Evolutionary conservation across 64 coral and sea anemone species (phyloP).

Genomic region (Platygyra sinensis): DNA sequence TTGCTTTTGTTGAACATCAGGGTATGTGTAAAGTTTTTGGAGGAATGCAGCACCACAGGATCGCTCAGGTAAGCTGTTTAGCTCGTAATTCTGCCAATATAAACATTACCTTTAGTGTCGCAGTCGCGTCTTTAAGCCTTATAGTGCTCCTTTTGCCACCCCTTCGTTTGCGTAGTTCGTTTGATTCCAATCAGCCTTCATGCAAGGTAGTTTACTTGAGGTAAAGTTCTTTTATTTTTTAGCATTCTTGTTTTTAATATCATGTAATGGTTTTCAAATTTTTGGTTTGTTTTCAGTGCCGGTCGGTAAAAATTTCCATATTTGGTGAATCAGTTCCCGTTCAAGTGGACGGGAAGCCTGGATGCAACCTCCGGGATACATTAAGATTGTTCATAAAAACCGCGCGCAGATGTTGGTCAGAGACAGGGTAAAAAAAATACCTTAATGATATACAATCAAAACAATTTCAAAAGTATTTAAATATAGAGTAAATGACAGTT

Average conservation of each 20-base stretch:
- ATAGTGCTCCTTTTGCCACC: too few species aligned
- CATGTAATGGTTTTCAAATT: not conserved
- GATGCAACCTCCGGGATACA: constrained; percentile 96
- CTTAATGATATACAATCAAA: too few species aligned
- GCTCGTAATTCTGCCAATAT: too few species aligned
- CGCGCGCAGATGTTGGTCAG: constrained; percentile 97
- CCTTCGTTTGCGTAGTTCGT: too few species aligned
- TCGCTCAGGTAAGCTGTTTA: constrained; percentile 79
- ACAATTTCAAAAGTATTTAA: not conserved
- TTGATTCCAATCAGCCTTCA: too few species aligned
- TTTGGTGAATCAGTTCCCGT: constrained; percentile 94
- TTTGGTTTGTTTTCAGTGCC: constrained; percentile 66
- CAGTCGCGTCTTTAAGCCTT: too few species aligned
- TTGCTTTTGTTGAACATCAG: constrained; percentile 22
- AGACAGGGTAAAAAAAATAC: constrained; percentile 70
- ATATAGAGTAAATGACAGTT: not conserved
- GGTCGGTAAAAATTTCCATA: constrained; percentile 92
- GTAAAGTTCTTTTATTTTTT: too few species aligned
- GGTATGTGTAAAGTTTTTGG: constrained; percentile 99
- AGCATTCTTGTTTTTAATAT: not conserved
- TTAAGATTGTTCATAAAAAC: constrained; percentile 99
- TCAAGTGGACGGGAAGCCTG: constrained; percentile 97
- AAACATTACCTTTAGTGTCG: too few species aligned
- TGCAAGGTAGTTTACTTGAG: too few species aligned
- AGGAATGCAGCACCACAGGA: constrained; percentile 96